A percentile compares a stretch with the other conserved stretches of the same genome.
These are phyloP conservation scores for Arbacia lixula DNA, from an alignment of 53 echinoderm and acorn worm genomes.

Conservation along the genomic window DNA sequence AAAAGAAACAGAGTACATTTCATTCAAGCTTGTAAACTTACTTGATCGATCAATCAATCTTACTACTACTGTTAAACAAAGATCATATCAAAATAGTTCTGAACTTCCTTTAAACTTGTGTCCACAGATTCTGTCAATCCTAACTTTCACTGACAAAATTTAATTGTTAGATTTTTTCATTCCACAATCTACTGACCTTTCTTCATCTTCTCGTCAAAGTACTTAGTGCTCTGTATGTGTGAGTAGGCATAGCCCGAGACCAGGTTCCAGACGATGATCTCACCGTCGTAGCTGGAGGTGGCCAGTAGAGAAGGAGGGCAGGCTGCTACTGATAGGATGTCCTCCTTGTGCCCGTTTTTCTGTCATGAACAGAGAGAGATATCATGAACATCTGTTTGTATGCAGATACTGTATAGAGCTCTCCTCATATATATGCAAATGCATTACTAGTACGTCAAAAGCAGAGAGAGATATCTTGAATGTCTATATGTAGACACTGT, in stretches of 20 bases:
- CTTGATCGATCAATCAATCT: too few relatives aligned
- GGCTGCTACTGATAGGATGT: slow-evolving; percentile 86
- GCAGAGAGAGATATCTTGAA: background rate
- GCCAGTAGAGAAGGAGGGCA: slow-evolving; percentile 91
- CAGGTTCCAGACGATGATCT: slow-evolving; percentile 98
- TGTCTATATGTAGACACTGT: background rate
- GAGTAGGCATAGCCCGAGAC: slow-evolving; percentile 97
- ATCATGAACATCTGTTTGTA: background rate
- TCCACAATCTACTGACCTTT: too few relatives aligned
- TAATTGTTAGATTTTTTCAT: too few relatives aligned
- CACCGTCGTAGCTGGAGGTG: slow-evolving; percentile 96
- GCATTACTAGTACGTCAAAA: too few relatives aligned
- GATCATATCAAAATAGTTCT: too few relatives aligned
- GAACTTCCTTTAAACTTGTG: too few relatives aligned
- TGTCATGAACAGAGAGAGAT: slow-evolving; percentile 22
- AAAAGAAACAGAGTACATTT: too few relatives aligned
- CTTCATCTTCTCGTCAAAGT: slow-evolving; percentile 51
- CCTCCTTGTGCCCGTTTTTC: slow-evolving; percentile 94
- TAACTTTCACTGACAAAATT: too few relatives aligned
- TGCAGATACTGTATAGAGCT: background rate
- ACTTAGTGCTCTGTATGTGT: slow-evolving; percentile 74
- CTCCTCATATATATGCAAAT: background rate
- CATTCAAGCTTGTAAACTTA: too few relatives aligned
- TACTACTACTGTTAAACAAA: too few relatives aligned
- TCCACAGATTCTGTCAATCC: too few relatives aligned